phyloP scores from a whole-genome alignment of 2,797 vertebrate species.

The Cetoscarus ocellatus region DNA sequence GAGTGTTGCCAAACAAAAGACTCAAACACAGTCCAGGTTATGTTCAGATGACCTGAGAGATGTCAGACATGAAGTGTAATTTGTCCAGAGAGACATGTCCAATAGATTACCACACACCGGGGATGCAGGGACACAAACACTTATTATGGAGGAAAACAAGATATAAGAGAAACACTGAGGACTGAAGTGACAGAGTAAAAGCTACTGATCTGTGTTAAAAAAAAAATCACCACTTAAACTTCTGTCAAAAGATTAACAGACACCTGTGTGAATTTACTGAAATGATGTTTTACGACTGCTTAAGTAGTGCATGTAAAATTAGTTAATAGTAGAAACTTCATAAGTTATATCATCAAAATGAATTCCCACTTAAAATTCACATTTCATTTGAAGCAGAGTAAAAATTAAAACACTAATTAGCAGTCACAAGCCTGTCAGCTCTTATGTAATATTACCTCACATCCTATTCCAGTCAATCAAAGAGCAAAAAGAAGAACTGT shows the following conservation, averaged over 20 bases:
- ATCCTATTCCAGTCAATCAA: not conserved
- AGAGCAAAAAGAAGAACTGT: constrained; percentile 7
- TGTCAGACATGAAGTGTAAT: constrained; percentile 58
- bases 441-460: constrained; percentile 5
- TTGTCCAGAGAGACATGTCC: constrained; percentile 59
- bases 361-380: not conserved
- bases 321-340: not conserved
- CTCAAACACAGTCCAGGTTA: constrained; percentile 6
- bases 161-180: constrained; percentile 4
- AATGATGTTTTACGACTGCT: not conserved
- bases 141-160: constrained; percentile 42
- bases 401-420: constrained; percentile 31
- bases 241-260: constrained; percentile 7
- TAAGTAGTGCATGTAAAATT: constrained; percentile 5
- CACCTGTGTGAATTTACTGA: constrained; percentile 2
- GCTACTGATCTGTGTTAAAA: constrained; percentile 45
- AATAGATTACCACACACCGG: constrained; percentile 58
- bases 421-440: constrained; percentile 27
- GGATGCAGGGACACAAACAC: constrained; percentile 40
- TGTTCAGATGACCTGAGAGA: constrained; percentile 45
- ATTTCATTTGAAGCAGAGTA: not conserved
- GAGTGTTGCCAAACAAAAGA: not conserved
- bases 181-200: constrained; percentile 23
- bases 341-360: not conserved
- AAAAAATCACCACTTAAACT: constrained; percentile 48